A percentile compares a stretch with the other conserved stretches of the same genome.
These are phyloP conservation scores for Dolichopus griseipennis DNA, from an alignment of 2,888 invertebrate species.

Conservation along the genomic window DNA sequence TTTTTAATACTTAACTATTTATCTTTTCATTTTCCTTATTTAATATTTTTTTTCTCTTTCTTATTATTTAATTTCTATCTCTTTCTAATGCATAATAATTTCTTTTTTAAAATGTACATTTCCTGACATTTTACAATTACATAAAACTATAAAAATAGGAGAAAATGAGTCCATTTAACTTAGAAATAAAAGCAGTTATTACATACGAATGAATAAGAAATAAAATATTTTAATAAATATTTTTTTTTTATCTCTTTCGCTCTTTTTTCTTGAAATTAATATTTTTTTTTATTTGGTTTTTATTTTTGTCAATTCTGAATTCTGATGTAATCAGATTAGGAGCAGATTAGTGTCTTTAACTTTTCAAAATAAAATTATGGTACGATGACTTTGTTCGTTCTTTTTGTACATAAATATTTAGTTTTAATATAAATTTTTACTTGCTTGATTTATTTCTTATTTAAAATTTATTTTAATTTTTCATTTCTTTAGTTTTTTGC, in stretches of 20 bases:
- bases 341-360: conserved; percentile 24
- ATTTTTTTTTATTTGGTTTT: too few species aligned
- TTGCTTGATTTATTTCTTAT: too few species aligned
- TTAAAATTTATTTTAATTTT: too few species aligned
- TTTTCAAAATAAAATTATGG: conserved; percentile 21
- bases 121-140: not conserved
- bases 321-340: conserved; percentile 22
- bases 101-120: not conserved
- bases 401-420: not conserved
- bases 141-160: not conserved
- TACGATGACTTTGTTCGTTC: not conserved
- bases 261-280: too few species aligned
- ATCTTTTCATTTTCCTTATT: too few species aligned
- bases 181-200: not conserved
- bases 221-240: too few species aligned
- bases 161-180: conserved; percentile 21
- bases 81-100: not conserved
- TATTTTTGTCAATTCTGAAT: too few species aligned
- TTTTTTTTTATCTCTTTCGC: too few species aligned
- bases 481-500: too few species aligned
- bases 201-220: not conserved
- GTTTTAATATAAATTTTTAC: too few species aligned
- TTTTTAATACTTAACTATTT: too few species aligned
- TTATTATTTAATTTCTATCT: not conserved
- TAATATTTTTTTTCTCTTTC: not conserved